Base-by-base conservation (phyloP, 2,888 invertebrate genomes). In the Antitype chi region DNA sequence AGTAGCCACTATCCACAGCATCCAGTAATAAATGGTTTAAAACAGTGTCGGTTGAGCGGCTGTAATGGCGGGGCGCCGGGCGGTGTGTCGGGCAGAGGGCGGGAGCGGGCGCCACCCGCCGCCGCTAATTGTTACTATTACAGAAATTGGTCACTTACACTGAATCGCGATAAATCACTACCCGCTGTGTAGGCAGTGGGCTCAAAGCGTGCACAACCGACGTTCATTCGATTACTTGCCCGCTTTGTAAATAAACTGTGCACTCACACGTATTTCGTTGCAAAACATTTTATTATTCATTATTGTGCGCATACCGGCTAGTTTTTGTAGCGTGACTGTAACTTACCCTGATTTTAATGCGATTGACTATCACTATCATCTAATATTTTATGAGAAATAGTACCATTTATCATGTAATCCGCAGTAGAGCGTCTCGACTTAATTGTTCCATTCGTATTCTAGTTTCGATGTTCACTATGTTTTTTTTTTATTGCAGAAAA, bases 121-220 rank as follows among this genome's bases (percentile, higher is more conserved):
- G 84, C 86, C 88, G 83, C 89, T 93, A 94, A 94, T 94, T 94
- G 91, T 92, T 90, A 92, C 91, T 90, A 93, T 94, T 94, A 94
- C 90, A 91, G 90, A 93, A 94, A 94, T 94, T 94, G 94, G 91
- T 93, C 93, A 93, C 91, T 94, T 93, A 92, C 87, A 88, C 89
- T 91, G 89, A 92, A 93, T 93, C 91, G 90, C 90, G 87, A 92
- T 93, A 94, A 94, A 94, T 93, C 92, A 92, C 90, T 90, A 89
- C 89, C 88, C 76, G 87, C 87, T 79, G 81, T 80, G 86, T 82
- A 87, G 80, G 57, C 78, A 57, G n/a, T 38, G 49, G 23, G 85
- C 88, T 87, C 59, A 28, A 81, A 79, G 78, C 82, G 80, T 80
- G 78, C 82, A 86, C 89, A 78, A 80, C 84, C 84, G 86, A 89